Evolutionary conservation across 2,888 invertebrate species (phyloP).

Genomic region (Scaptomyza cyrtandrae): DNA sequence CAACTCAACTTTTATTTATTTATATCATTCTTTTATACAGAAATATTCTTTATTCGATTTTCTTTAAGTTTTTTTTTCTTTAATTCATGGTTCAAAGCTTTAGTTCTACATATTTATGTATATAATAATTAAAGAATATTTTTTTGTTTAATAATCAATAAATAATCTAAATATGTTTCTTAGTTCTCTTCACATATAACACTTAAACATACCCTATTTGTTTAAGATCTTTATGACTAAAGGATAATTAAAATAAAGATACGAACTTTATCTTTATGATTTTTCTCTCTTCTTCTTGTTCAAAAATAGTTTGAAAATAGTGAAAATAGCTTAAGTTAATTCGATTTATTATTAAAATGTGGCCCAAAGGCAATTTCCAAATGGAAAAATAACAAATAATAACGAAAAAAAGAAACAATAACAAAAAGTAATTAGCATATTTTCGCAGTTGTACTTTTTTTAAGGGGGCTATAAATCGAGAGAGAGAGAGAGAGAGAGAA

Average conservation of each 20-base stretch:
- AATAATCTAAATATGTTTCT: too few species aligned
- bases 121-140: too few species aligned
- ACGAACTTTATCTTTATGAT: background rate
- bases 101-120: too few species aligned
- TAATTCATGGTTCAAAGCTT: too few species aligned
- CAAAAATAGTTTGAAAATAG: slow-evolving; percentile 10
- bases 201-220: background rate
- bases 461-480: slow-evolving; percentile 48
- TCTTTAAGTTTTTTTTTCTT: too few species aligned
- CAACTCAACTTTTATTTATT: too few species aligned
- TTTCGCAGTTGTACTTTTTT: slow-evolving; percentile 43
- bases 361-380: slow-evolving; percentile 12
- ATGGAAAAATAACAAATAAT: slow-evolving; percentile 8
- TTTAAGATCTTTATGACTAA: background rate
- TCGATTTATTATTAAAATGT: slow-evolving; percentile 22
- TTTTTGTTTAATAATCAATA: too few species aligned
- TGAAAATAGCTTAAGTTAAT: slow-evolving; percentile 1
- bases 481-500: background rate
- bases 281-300: background rate
- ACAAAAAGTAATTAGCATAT: slow-evolving; percentile 57
- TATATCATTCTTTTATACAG: too few species aligned
- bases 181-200: too few species aligned
- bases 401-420: slow-evolving; percentile 1
- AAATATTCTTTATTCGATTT: too few species aligned
- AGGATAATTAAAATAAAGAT: background rate